Evolutionary conservation across 2,797 vertebrate genomes (phyloP).

Genomic region (Martes flavigula): DNA sequence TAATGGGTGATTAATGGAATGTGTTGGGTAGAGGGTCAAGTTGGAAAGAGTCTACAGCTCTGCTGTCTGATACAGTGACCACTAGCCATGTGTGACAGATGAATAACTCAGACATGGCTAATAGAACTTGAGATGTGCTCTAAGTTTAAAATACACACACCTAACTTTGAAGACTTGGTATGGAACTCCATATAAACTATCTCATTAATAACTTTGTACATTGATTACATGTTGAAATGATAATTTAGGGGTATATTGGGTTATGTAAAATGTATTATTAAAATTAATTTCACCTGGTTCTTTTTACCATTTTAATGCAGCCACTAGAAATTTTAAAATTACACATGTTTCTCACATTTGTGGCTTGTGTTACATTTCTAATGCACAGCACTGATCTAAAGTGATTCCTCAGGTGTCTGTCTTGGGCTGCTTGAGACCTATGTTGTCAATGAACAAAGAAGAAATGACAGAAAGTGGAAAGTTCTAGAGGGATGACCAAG

Average conservation of each 20-base stretch:
- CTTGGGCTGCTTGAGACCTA: not conserved
- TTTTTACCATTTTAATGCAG: not conserved
- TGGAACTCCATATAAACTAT: not conserved
- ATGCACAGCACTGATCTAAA: not conserved
- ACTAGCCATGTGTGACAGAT: not conserved
- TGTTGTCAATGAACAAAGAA: not conserved
- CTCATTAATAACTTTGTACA: not conserved
- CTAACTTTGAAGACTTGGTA: not conserved
- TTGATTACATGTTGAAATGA: not conserved
- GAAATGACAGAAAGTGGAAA: not conserved
- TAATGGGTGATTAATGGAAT: not conserved
- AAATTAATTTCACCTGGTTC: not conserved
- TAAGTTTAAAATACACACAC: not conserved
- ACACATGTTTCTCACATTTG: not conserved
- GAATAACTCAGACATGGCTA: not conserved
- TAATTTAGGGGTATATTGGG: not conserved
- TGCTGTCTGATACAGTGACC: too few relatives aligned
- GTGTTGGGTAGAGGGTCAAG: not conserved
- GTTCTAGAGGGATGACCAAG: not conserved
- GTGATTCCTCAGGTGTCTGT: not conserved
- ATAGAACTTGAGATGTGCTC: not conserved
- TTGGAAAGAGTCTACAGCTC: not conserved
- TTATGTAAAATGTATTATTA: not conserved
- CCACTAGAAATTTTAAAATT: not conserved
- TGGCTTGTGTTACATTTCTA: not conserved